Conservation (phyloP, 30 jellyfish, hydroid and myxozoan genomes). For the Turritopsis dohrnii region DNA sequence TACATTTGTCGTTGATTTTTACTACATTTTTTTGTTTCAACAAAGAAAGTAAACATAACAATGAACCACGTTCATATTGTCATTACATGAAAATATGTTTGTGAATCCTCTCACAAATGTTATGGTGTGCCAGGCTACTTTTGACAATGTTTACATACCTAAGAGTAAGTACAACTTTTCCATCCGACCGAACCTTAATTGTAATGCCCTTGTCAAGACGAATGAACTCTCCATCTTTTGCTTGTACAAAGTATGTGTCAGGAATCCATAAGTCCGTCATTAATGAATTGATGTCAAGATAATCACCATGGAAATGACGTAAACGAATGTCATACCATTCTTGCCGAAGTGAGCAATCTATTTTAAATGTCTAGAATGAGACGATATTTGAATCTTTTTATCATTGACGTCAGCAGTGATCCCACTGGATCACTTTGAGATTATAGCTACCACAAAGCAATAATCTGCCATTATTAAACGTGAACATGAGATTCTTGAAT, state of each 20-base stretch:
- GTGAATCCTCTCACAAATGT: background rate
- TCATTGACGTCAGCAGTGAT: background rate
- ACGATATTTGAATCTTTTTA: background rate
- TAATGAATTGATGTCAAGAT: constrained; percentile 56
- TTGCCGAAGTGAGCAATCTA: constrained; percentile 62
- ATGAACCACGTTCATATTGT: background rate
- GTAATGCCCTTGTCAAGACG: constrained; percentile 54
- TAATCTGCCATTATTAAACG: too few relatives aligned
- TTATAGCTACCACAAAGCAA: too few relatives aligned
- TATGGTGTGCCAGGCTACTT: background rate
- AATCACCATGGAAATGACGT: constrained; percentile 39
- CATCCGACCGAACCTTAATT: constrained; percentile 56
- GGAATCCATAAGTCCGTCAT: constrained; percentile 63
- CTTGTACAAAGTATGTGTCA: constrained; percentile 73
- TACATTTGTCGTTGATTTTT: too few relatives aligned
- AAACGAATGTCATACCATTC: constrained; percentile 75
- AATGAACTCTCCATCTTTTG: constrained; percentile 39
- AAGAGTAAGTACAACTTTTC: constrained; percentile 48
- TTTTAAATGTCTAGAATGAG: background rate
- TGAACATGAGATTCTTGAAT: too few relatives aligned
- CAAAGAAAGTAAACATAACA: background rate
- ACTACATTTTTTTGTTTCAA: too few relatives aligned
- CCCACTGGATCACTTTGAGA: background rate
- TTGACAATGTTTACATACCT: constrained; percentile 31
- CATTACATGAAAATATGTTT: too few relatives aligned